phyloP scores from a whole-genome alignment of 1,140 invertebrate genomes.

The Zelostemma sp. region DNA sequence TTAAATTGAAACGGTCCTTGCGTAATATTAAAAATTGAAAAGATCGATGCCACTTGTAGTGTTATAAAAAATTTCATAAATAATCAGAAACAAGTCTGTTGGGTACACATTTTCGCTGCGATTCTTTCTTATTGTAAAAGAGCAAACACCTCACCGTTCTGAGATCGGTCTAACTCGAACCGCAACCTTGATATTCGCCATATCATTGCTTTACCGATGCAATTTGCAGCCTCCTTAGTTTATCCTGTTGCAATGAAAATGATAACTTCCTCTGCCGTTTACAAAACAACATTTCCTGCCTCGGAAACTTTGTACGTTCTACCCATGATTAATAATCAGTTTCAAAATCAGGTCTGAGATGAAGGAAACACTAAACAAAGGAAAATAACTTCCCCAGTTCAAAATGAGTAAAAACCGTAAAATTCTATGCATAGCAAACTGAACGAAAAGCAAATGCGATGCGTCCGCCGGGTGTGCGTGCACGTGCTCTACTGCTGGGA shows the following conservation, averaged over 20 bases:
- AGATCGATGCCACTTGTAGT: no score
- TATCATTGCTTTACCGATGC: slow-evolving; percentile 49
- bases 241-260: no score
- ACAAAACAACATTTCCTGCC: no score
- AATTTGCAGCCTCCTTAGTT: slow-evolving; percentile 8
- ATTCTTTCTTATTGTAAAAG: no score
- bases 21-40: no score
- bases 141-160: slow-evolving; percentile 67
- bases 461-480: slow-evolving; percentile 38
- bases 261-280: no score
- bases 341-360: no score
- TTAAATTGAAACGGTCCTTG: no score
- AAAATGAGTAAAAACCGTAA: neutral
- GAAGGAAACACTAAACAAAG: neutral
- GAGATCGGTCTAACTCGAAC: slow-evolving; percentile 71
- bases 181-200: slow-evolving; percentile 73
- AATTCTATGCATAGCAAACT: neutral
- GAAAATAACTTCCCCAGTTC: neutral
- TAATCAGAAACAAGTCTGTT: neutral
- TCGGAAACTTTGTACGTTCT: no score
- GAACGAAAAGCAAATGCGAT: neutral
- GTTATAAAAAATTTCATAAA: no score
- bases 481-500: slow-evolving; percentile 63
- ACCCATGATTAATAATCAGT: no score
- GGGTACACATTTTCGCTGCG: slow-evolving; percentile 10